Conservation (phyloP, 2,888 invertebrate species). For the Tethea ocularis region DNA sequence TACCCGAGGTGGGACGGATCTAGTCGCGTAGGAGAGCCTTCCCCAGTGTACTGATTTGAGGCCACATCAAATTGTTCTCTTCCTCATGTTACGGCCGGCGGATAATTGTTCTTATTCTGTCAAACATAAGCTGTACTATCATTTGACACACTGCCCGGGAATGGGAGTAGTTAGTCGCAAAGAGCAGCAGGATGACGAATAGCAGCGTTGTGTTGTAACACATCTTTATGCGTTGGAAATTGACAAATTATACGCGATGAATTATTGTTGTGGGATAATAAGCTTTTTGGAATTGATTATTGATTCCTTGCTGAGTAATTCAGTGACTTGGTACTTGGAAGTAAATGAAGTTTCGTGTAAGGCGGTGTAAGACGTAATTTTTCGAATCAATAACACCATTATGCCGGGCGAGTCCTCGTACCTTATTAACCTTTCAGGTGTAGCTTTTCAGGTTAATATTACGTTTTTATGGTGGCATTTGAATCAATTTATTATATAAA, state of each 20-base stretch:
- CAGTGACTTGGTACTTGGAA: neutral
- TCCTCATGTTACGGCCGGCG: slow-evolving; percentile 62
- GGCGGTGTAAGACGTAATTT: slow-evolving; percentile 19
- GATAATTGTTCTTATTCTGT: slow-evolving; percentile 67
- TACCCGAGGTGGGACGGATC: slow-evolving; percentile 59
- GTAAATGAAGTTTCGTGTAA: slow-evolving; percentile 21
- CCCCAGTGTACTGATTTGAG: slow-evolving; percentile 79
- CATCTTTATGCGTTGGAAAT: slow-evolving; percentile 24
- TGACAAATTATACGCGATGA: slow-evolving; percentile 26
- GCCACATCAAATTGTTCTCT: slow-evolving; percentile 79
- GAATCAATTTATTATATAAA: slow-evolving; percentile 38
- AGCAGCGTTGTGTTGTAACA: slow-evolving; percentile 37
- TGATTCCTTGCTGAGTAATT: slow-evolving; percentile 33
- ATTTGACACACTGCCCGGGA: slow-evolving; percentile 50
- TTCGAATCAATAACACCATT: slow-evolving; percentile 23
- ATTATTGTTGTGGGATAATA: slow-evolving; percentile 15
- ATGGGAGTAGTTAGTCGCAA: slow-evolving; percentile 55
- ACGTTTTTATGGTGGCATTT: slow-evolving; percentile 52
- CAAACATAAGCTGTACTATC: slow-evolving; percentile 59
- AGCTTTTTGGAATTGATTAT: slow-evolving; percentile 16
- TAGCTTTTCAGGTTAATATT: slow-evolving; percentile 25
- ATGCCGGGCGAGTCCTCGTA: slow-evolving; percentile 17
- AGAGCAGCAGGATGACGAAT: slow-evolving; percentile 57
- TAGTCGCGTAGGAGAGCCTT: slow-evolving; percentile 70
- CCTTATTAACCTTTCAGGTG: slow-evolving; percentile 22